Percentiles rank a stretch among this genome's conserved stretches.
Conservation (phyloP, 2,888 invertebrate genomes). For the Eupeodes luniger region DNA sequence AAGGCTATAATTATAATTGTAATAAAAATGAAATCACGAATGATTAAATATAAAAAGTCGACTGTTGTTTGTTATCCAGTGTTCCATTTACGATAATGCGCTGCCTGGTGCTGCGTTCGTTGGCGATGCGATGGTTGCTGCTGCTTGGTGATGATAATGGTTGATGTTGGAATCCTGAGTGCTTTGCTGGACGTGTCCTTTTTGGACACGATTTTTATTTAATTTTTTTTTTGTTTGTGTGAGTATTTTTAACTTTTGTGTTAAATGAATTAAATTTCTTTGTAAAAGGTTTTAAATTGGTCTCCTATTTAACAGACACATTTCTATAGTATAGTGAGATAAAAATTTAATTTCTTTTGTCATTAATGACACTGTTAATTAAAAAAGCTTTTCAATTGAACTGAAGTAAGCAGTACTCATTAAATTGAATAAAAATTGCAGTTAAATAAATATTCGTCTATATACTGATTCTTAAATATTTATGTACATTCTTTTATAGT, state of each 20-base stretch:
- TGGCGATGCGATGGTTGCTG: no score
- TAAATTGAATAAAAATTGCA: no score
- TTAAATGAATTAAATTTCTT: conserved; percentile 58
- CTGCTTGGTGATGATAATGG: neutral
- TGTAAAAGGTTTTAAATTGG: conserved; percentile 41
- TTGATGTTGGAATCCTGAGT: conserved; percentile 26
- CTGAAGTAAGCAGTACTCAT: no score
- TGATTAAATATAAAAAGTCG: conserved; percentile 57
- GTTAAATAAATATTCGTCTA: no score
- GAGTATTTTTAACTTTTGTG: neutral
- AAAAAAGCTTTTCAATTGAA: conserved; percentile 5
- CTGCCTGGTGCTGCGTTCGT: neutral
- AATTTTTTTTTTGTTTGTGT: conserved; percentile 2
- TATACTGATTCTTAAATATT: no score
- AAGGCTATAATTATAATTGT: conserved; percentile 69
- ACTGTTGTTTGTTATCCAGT: neutral
- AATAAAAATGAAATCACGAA: conserved; percentile 67
- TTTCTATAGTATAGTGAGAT: conserved; percentile 18
- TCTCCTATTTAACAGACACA: neutral
- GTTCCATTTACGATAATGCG: conserved; percentile 34
- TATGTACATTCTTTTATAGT: no score
- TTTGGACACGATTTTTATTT: neutral
- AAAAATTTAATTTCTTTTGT: conserved; percentile 38
- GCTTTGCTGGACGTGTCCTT: conserved; percentile 34
- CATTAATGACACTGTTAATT: conserved; percentile 33